phyloP scores from a whole-genome alignment of 2,797 vertebrate species.

The Sebastes iracundus region DNA sequence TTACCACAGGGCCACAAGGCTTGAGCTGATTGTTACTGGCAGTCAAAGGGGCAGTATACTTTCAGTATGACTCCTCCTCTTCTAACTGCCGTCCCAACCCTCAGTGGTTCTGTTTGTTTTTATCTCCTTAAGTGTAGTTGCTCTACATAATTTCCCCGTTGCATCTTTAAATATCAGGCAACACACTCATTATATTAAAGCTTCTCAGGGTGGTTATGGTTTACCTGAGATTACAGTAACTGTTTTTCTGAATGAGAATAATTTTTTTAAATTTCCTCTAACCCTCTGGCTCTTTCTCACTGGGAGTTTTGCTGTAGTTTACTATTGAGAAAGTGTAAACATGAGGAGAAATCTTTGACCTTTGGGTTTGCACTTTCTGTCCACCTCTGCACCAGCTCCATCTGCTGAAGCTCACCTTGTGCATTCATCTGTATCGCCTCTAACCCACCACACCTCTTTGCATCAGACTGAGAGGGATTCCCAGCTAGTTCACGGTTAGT shows the following conservation, averaged over 20 bases:
- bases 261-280: not conserved
- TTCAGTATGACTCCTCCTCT: slow-evolving; percentile 10
- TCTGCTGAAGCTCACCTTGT: slow-evolving; percentile 14
- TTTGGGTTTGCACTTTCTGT: slow-evolving; percentile 64
- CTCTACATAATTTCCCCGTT: not conserved
- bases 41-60: slow-evolving; percentile 2
- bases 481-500: slow-evolving; percentile 44
- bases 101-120: not conserved
- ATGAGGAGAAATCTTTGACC: slow-evolving; percentile 50
- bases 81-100: not conserved
- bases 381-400: slow-evolving; percentile 59
- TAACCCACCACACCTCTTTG: slow-evolving; percentile 41
- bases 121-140: not conserved
- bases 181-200: not conserved
- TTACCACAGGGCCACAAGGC: not conserved
- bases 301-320: slow-evolving; percentile 63
- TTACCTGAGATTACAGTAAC: slow-evolving; percentile 40
- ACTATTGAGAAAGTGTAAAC: slow-evolving; percentile 29
- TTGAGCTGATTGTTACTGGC: slow-evolving; percentile 41
- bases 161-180: not conserved
- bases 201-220: not conserved
- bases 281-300: slow-evolving; percentile 9
- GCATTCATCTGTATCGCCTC: slow-evolving; percentile 39
- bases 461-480: slow-evolving; percentile 68
- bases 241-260: not conserved